Evolutionary conservation across 23 tunicate species (phyloP).

Genomic region (Styela clava): DNA sequence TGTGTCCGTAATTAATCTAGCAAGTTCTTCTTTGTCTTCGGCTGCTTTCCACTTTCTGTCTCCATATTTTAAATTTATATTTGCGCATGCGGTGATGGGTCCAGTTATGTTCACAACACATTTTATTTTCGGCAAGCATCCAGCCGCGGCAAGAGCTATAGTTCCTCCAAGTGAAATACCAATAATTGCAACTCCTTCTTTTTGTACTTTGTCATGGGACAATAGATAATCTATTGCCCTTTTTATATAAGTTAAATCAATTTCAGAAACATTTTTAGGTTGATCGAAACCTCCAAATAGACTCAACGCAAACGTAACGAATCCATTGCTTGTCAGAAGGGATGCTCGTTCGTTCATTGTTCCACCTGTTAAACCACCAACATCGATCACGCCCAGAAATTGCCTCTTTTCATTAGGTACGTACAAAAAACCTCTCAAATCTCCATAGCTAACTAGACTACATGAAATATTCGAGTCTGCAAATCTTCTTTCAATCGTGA

Average conservation of each 20-base stretch:
- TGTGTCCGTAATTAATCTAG: neutral
- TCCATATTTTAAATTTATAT: neutral
- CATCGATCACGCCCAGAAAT: neutral
- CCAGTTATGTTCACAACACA: neutral
- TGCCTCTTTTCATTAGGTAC: neutral
- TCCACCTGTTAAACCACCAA: neutral
- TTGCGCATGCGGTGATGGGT: neutral
- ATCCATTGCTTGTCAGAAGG: neutral
- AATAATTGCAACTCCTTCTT: neutral
- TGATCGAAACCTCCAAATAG: neutral
- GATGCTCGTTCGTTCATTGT: neutral
- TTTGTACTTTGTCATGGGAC: neutral
- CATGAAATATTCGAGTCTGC: neutral
- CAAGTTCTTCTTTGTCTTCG: neutral
- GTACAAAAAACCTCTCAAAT: neutral
- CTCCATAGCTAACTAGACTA: neutral
- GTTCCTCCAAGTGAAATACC: conserved; percentile 1
- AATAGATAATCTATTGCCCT: neutral
- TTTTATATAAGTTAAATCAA: neutral
- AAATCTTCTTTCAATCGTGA: neutral
- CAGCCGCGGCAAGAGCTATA: neutral
- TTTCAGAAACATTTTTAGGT: neutral
- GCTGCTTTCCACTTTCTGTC: neutral
- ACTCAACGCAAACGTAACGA: neutral
- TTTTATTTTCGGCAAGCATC: neutral